phyloP scores from a whole-genome alignment of 2,113 vertebrate species.

The Tor tambroides region DNA sequence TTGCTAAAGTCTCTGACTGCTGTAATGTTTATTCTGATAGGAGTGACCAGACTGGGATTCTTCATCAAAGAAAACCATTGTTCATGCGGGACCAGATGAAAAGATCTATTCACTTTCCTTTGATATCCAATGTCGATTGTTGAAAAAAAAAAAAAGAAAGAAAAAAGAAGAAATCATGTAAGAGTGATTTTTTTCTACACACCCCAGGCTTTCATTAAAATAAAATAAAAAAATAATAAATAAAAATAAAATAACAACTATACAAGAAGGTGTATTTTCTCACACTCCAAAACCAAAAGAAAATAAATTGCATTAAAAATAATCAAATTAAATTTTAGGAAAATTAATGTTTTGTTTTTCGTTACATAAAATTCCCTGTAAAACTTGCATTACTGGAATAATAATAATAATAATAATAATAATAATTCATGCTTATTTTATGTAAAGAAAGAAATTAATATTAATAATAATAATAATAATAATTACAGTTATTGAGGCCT shows the following conservation, averaged over 20 bases:
- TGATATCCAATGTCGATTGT: neutral
- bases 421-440: too few relatives aligned
- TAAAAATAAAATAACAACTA: too few relatives aligned
- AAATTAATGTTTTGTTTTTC: too few relatives aligned
- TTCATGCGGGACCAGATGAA: neutral
- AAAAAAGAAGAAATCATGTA: neutral
- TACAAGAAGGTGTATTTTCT: too few relatives aligned
- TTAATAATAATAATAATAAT: too few relatives aligned
- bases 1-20: conserved; percentile 20
- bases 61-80: conserved; percentile 12
- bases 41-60: conserved; percentile 22
- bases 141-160: neutral
- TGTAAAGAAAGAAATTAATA: too few relatives aligned
- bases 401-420: neutral
- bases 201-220: neutral
- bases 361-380: neutral
- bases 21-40: conserved; percentile 27
- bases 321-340: neutral
- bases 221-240: too few relatives aligned
- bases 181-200: neutral
- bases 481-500: too few relatives aligned
- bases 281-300: too few relatives aligned
- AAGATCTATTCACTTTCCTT: conserved; percentile 18
- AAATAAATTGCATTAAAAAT: too few relatives aligned
- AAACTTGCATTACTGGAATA: neutral